Evolutionary conservation across 2,888 invertebrate genomes (phyloP).

Genomic region (Standfussiana lucernea): DNA sequence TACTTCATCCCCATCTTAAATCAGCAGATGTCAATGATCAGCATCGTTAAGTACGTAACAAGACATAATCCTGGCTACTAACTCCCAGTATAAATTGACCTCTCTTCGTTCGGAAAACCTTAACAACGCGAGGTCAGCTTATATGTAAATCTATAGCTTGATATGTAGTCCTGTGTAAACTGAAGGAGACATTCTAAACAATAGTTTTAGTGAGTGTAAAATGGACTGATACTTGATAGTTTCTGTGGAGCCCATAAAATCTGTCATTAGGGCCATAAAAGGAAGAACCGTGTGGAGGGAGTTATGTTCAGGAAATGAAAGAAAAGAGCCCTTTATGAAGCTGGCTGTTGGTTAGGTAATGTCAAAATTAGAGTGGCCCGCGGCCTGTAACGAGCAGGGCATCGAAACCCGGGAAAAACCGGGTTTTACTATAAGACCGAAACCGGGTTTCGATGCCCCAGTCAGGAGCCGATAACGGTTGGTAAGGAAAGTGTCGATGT

Average conservation of each 20-base stretch:
- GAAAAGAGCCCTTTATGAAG: slow-evolving; percentile 51
- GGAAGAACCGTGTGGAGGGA: slow-evolving; percentile 62
- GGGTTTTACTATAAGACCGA: no score
- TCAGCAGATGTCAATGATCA: slow-evolving; percentile 71
- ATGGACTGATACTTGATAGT: slow-evolving; percentile 68
- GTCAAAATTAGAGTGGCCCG: slow-evolving; percentile 1
- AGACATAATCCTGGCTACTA: background rate
- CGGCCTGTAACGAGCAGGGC: background rate
- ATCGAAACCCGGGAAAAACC: no score
- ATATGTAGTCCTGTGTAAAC: slow-evolving; percentile 7
- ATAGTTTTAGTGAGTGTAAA: slow-evolving; percentile 77
- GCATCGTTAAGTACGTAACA: slow-evolving; percentile 69
- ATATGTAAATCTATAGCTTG: background rate
- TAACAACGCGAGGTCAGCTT: background rate
- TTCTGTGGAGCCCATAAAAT: slow-evolving; percentile 71
- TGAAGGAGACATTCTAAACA: slow-evolving; percentile 70
- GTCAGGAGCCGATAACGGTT: background rate
- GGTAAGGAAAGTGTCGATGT: background rate
- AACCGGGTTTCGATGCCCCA: no score
- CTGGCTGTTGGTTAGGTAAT: slow-evolving; percentile 22
- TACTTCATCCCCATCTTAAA: slow-evolving; percentile 56
- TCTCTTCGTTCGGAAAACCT: background rate
- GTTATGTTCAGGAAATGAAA: slow-evolving; percentile 60
- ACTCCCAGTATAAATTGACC: background rate
- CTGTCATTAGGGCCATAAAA: slow-evolving; percentile 73